These are phyloP conservation scores for Rhinichthys klamathensis DNA, from an alignment of 2,113 vertebrate genomes.

Conservation along the genomic window DNA sequence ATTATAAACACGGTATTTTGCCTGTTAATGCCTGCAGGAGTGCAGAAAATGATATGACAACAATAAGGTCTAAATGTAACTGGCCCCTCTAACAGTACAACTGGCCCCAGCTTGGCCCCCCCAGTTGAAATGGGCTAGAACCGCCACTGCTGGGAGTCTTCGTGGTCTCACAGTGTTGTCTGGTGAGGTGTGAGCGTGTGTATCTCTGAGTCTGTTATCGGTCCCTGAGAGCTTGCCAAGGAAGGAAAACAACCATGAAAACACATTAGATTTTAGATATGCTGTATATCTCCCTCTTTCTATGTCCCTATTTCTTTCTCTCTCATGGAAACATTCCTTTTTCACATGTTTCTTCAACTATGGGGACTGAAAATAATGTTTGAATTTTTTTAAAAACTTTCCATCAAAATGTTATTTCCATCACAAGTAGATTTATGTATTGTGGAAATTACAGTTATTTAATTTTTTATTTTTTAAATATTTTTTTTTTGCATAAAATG, in stretches of 20 bases:
- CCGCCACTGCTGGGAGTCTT: conserved; percentile 7
- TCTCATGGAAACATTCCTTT: not conserved
- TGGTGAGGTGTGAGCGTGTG: conserved; percentile 12
- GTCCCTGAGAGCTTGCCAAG: not conserved
- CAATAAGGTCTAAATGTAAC: too few relatives aligned
- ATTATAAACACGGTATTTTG: too few relatives aligned
- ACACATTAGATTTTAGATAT: not conserved
- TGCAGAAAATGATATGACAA: too few relatives aligned
- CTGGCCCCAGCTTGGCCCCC: too few relatives aligned
- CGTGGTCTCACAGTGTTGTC: conserved; percentile 17
- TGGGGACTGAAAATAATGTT: not conserved
- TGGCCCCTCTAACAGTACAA: too few relatives aligned
- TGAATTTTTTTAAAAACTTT: too few relatives aligned
- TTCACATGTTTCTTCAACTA: not conserved
- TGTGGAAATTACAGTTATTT: not conserved
- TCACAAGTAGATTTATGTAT: too few relatives aligned
- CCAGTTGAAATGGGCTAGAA: too few relatives aligned
- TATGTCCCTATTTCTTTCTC: not conserved
- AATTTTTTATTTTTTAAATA: not conserved
- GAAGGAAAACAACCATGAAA: conserved; percentile 20
- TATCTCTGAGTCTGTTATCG: conserved; percentile 24
- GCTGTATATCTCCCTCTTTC: not conserved
- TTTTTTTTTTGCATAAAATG: not conserved
- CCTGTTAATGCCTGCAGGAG: too few relatives aligned
- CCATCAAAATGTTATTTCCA: too few relatives aligned